Conservation (phyloP, 2,888 invertebrate genomes). For the Acleris cristana region DNA sequence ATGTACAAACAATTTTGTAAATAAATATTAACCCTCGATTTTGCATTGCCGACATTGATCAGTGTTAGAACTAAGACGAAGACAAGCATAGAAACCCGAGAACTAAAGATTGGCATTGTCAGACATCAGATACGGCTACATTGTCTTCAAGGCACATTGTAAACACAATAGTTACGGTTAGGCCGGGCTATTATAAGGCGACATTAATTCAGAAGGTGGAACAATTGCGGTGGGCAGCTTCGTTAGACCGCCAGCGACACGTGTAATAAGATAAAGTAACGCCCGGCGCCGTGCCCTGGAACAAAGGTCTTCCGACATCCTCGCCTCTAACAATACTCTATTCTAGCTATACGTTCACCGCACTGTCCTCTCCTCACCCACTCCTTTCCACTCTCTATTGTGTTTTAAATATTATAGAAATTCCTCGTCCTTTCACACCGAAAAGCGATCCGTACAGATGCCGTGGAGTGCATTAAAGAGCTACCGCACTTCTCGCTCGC, state of each 20-base stretch:
- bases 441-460: constrained; percentile 21
- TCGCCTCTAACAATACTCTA: constrained; percentile 63
- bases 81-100: constrained; percentile 26
- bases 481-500: constrained; percentile 24
- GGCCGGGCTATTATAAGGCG: constrained; percentile 56
- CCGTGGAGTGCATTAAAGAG: constrained; percentile 8
- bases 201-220: constrained; percentile 67
- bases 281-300: constrained; percentile 51
- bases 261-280: constrained; percentile 78
- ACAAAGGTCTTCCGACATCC: constrained; percentile 73
- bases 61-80: neutral
- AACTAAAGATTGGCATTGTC: constrained; percentile 49
- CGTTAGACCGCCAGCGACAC: constrained; percentile 69
- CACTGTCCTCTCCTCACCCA: constrained; percentile 55
- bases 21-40: too few species aligned
- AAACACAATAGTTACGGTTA: constrained; percentile 46
- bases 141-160: constrained; percentile 45
- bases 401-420: constrained; percentile 40
- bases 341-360: constrained; percentile 42
- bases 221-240: constrained; percentile 69
- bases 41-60: neutral
- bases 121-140: constrained; percentile 51
- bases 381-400: constrained; percentile 52
- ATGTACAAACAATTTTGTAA: too few species aligned
- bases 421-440: constrained; percentile 24